Base-by-base conservation (phyloP, 2,113 vertebrate genomes). In the Rattus rattus region DNA sequence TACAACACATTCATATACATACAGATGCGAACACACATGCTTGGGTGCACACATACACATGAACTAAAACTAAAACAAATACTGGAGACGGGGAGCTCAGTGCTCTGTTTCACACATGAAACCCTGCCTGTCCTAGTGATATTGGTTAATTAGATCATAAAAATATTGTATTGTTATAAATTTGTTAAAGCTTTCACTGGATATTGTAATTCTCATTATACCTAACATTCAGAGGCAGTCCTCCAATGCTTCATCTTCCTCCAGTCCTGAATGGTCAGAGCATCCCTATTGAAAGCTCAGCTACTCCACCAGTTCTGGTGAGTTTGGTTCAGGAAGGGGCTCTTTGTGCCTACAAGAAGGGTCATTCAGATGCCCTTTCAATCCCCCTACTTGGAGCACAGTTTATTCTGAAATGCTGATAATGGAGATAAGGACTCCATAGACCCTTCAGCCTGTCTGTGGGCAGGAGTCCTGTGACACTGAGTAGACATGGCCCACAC, bases 191-290 rank as follows among this genome's bases (percentile, higher is more conserved):
- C 1, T 13, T 69, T 81, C 92, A 39, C 16, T 88, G 76, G 86
- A 47, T n/a, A 61, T 39, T 19, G 19, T 69, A 83, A 87, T 87
- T 67, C 4, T 36, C 24, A n/a, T n/a, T 36, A 19, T 56, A 24
- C 20, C 92, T 70, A 91, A 95, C 89, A 93, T 84, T 61, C 39
- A 97, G 90, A 89, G 30, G 30, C 39, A 1, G 30, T 47, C 17
- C 80, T 93, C 90, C 83, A 92, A 85, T 19, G 76, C 12, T 67
- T 3, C 56, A 17, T 52, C 54, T 96, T 91, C 52, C 93, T 87
- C 81, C 47, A 90, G 30, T 79, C 24, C 33, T 56, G 17, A 75
- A 91, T 65, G 0, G 4, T 67, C 49, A 65, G 86, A 63, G 17
- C 36, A 76, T 92, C 63, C 86, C 75, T 61, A 36, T 19, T 81